Base-by-base conservation (phyloP, 2,797 vertebrate genomes). In the Euthynnus affinis region DNA sequence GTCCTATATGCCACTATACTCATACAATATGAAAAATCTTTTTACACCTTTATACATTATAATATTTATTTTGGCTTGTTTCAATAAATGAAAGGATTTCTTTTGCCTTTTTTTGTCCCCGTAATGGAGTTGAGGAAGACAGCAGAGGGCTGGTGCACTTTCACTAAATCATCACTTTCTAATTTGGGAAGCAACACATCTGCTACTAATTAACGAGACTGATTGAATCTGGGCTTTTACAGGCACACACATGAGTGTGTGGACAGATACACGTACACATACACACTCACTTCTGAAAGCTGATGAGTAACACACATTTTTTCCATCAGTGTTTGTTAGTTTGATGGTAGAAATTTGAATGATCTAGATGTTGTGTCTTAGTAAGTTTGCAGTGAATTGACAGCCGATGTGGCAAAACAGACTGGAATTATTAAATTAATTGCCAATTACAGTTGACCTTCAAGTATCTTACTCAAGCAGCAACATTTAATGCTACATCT, bases 131-230 rank as follows among this genome's bases (percentile, higher is more conserved):
- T 71, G 63, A 77, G 67, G 62, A 63, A 67, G 74, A 72, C 74
- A 71, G 76, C 60, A 62, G 69, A 84, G 80, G 56, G 65, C 82
- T 77, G 77, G 63, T 71, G 27, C 14, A 10, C 70, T 88, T 86
- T 81, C 77, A 83, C 85, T 86, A 80, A 90, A 81, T 91, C 90
- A 87, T 92, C 81, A 85, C 80, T 87, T 92, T 91, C 87, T 89
- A 89, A 90, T 89, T 90, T 86, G 44, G 85, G 85, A 89, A 72
- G 78, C 76, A 85, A 85, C 82, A 88, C 91, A 91, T 91, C 85
- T 92, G 89, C 84, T 79, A 23, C 87, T 90, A 93, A 90, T 92
- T 90, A 92, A 88, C 56, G 17, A 76, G 83, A 90, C 80, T 87
- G 87, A 90, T 90, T 89, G 81, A 90, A 91, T 92, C 82, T 85